Base-by-base conservation (phyloP, 2,888 invertebrate genomes). In the Drosophila merina region DNA sequence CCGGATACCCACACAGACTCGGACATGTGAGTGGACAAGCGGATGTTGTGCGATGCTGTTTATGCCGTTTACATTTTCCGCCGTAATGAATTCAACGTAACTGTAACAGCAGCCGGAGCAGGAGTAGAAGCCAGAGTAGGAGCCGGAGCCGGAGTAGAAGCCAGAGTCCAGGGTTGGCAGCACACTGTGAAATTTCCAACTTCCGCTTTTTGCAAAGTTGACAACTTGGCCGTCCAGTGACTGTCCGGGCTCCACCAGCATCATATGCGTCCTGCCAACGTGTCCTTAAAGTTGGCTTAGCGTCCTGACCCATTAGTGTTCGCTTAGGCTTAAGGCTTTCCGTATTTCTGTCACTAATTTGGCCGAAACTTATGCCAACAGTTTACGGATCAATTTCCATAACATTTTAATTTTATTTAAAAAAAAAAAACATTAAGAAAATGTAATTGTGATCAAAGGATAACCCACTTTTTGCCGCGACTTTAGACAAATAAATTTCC, bases 121-220 rank as follows among this genome's bases (percentile, higher is more conserved):
- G 9, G 8, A 47, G 38, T 28, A 4, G 28, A 28, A 28, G 28
- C 28, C 10, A 44, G 33, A 55, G 48, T 47, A 26, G 28, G 38
- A 40, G 49, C 20, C 51, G 36, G 38, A 20, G 20, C 20, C 8
- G 20, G 20, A 45, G 45, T 36, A 12, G 50, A 2, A 26, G 47
- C 31, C 33, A 44, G 6, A n/a, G n/a, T 42, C 14, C 40, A 31
- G 33, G 38, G 57, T 40, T 54, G 48, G 45, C 74, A 74, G 69
- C 67, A 64, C 71, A 85, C 87, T 87, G 85, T 82, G 86, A 86
- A 87, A 84, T 84, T 86, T 82, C 64, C 48, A 77, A 77, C 88
- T 84, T 84, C 83, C 83, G 83, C 77, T 82, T 86, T 84, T 86
- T 82, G 82, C 73, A 79, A 79, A 87, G 75, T 82, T 87, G 82